Evolutionary conservation across 2,888 invertebrate species (phyloP), one percentile per base, ranked within the genome.

Genomic region (Folsomia manolachei): DNA sequence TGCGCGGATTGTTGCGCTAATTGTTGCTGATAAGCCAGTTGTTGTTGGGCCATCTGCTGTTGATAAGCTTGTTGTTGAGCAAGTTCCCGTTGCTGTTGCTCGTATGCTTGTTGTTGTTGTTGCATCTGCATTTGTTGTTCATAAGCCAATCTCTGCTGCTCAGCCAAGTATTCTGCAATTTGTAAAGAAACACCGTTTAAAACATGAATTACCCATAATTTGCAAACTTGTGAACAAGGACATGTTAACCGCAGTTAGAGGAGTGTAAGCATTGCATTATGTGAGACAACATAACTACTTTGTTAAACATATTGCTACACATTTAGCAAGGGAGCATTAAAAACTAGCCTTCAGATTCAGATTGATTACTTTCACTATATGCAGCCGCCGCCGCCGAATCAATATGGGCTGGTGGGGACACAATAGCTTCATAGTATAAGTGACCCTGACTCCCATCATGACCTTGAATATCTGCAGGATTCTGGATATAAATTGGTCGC

Each of bases 311-410:
- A n/a, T n/a, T n/a, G n/a, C n/a, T n/a, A n/a, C n/a, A n/a, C n/a
- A n/a, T n/a, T n/a, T n/a, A n/a, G 51, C 51, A 51, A 51, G n/a
- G n/a, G n/a, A 51, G 18, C 51, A 51, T 11, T 63, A 63, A 71
- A 70, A 64, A 78, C 78, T 78, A 75, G 79, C 79, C 78, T 79
- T 76, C 76, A 76, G 76, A 74, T 79, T 75, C 77, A 76, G 78
- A 75, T 63, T 75, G 79, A 76, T 79, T 76, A 79, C 75, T 75
- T 71, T 74, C 74, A 72, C 74, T 74, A 71, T 74, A 74, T 73
- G 74, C 73, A 71, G 73, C 67, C 71, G 73, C 69, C 69, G 72
- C 70, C 19, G 73, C 70, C 70, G 75, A 70, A 74, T 70, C 71
- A 21, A 70, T 71, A 62, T 71, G 65, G 39, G 69, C 65, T 51